A percentile compares a stretch with the other conserved stretches of the same genome.
Conservation (phyloP, 2,797 vertebrate species). For the Borostomias antarcticus region DNA sequence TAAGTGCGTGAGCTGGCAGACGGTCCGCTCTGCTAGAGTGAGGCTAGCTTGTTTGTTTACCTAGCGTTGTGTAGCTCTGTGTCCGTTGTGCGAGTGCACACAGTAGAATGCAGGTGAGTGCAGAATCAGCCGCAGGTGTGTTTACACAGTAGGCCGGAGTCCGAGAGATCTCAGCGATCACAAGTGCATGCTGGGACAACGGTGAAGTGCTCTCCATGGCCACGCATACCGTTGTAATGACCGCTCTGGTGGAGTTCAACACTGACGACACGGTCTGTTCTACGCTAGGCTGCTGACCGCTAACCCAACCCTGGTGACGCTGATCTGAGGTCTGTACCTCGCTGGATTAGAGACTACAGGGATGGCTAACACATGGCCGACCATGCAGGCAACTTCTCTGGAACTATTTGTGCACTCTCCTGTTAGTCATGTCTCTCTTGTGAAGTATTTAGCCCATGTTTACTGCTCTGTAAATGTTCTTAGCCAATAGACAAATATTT, state of each 20-base stretch:
- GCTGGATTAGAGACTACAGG: too few relatives aligned
- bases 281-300: neutral
- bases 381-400: neutral
- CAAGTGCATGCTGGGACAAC: conserved; percentile 1
- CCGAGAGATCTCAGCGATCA: conserved; percentile 5
- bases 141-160: neutral
- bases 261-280: neutral
- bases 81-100: too few relatives aligned
- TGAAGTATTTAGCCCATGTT: too few relatives aligned
- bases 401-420: too few relatives aligned
- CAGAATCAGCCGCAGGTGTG: neutral
- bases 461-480: too few relatives aligned
- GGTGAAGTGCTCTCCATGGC: conserved; percentile 9
- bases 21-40: neutral
- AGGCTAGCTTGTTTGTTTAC: too few relatives aligned
- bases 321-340: neutral
- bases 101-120: conserved; percentile 10
- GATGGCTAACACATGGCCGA: neutral
- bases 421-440: too few relatives aligned
- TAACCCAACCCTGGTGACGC: neutral
- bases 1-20: conserved; percentile 12
- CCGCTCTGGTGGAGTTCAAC: neutral
- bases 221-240: conserved; percentile 10
- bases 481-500: too few relatives aligned
- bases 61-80: neutral